Conservation (phyloP, 2,888 invertebrate genomes). For the Philonicus albiceps region DNA sequence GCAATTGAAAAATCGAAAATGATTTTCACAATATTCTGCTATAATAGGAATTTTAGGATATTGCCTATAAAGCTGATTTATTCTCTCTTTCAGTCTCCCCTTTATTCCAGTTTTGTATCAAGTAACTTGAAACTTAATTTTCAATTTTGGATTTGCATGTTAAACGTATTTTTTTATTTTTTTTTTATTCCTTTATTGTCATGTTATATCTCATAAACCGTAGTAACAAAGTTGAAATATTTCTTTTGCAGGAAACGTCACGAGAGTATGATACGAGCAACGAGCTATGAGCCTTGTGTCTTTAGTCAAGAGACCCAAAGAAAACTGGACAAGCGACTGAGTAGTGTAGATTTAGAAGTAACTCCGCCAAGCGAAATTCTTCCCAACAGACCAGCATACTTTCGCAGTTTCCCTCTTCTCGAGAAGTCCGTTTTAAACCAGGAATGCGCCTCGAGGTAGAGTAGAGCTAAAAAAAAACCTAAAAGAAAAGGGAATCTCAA, state of each 20-base stretch:
- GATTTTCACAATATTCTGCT: no score
- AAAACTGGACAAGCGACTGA: constrained; percentile 70
- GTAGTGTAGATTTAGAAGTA: constrained; percentile 82
- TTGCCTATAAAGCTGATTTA: no score
- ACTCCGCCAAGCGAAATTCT: constrained; percentile 82
- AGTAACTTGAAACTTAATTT: neutral
- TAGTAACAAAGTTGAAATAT: constrained; percentile 38
- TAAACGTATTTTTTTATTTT: neutral
- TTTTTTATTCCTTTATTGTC: no score
- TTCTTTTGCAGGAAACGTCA: constrained; percentile 67
- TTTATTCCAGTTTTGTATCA: neutral
- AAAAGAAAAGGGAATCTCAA: neutral
- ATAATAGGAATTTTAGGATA: no score
- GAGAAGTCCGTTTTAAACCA: constrained; percentile 79
- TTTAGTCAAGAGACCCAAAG: constrained; percentile 72
- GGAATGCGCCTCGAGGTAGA: constrained; percentile 74
- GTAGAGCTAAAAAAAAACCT: constrained; percentile 42
- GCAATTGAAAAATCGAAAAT: neutral
- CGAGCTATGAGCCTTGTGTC: constrained; percentile 77
- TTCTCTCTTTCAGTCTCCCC: no score
- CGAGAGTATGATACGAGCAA: constrained; percentile 76
- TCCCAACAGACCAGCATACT: constrained; percentile 75
- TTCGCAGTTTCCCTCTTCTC: constrained; percentile 85
- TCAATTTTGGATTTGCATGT: neutral
- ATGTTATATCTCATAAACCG: neutral